Evolutionary conservation across 2,888 invertebrate genomes (phyloP).

Genomic region (Synanthedon tipuliformis): DNA sequence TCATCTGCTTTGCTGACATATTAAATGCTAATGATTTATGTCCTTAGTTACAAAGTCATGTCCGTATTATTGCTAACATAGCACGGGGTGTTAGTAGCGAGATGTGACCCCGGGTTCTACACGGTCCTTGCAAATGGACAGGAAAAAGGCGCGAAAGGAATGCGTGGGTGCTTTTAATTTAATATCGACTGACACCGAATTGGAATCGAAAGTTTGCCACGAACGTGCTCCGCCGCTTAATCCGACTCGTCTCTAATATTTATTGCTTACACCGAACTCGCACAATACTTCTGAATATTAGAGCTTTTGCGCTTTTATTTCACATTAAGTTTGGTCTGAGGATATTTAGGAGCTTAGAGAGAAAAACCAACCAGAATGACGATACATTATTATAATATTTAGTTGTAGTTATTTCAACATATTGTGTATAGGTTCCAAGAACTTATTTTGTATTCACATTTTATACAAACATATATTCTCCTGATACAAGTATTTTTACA

Average conservation of each 20-base stretch:
- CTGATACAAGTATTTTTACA: too few relatives aligned
- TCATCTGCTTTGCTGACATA: too few relatives aligned
- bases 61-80: constrained; percentile 28
- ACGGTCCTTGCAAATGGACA: constrained; percentile 69
- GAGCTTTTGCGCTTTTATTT: too few relatives aligned
- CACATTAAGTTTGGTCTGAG: too few relatives aligned
- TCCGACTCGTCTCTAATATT: constrained; percentile 45
- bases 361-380: too few relatives aligned
- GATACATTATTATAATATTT: too few relatives aligned
- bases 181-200: constrained; percentile 69
- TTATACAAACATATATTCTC: too few relatives aligned
- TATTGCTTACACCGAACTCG: constrained; percentile 25
- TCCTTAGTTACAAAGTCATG: constrained; percentile 11
- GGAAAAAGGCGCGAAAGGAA: constrained; percentile 67
- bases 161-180: constrained; percentile 70
- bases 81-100: constrained; percentile 38
- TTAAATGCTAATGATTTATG: not conserved
- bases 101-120: constrained; percentile 63
- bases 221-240: constrained; percentile 58
- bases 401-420: too few relatives aligned
- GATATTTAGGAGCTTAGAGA: too few relatives aligned
- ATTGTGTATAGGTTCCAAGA: too few relatives aligned
- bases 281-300: constrained; percentile 16
- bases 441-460: too few relatives aligned
- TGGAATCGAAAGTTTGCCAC: constrained; percentile 63